phyloP scores from a whole-genome alignment of 2,113 vertebrate species.

The Crotalus horridus region DNA sequence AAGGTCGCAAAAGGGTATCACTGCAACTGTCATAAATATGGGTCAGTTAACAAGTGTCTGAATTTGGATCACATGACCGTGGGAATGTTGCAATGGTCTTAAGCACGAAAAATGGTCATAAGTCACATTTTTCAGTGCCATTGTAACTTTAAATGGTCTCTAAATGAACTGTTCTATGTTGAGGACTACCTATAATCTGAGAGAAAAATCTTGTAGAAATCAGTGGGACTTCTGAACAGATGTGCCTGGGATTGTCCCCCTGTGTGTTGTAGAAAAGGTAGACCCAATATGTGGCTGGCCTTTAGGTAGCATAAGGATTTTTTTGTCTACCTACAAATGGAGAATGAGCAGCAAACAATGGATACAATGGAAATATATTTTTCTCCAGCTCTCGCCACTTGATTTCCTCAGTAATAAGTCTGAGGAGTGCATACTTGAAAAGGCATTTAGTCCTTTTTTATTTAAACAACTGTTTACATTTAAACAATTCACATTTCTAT shows the following conservation, averaged over 20 bases:
- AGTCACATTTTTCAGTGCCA: background rate
- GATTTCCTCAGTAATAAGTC: background rate
- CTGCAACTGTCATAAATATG: too few species aligned
- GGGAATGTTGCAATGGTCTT: too few species aligned
- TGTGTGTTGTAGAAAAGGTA: background rate
- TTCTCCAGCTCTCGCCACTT: background rate
- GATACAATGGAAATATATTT: background rate
- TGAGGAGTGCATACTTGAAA: constrained; percentile 40
- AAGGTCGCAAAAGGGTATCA: too few species aligned
- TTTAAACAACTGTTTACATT: constrained; percentile 62
- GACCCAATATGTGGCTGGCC: background rate
- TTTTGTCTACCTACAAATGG: background rate
- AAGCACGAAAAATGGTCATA: background rate
- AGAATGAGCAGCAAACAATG: background rate
- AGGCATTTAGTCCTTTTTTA: constrained; percentile 63
- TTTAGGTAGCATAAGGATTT: background rate
- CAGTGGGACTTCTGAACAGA: background rate
- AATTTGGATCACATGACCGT: too few species aligned
- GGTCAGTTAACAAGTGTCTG: too few species aligned
- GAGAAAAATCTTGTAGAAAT: background rate
- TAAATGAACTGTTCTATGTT: background rate
- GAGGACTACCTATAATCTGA: background rate
- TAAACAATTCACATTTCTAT: constrained; percentile 65
- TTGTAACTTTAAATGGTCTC: background rate
- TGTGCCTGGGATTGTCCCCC: background rate